Evolutionary conservation across 2,888 invertebrate genomes (phyloP), one percentile per base, ranked within the genome.

Genomic region (Phorcus lineatus): DNA sequence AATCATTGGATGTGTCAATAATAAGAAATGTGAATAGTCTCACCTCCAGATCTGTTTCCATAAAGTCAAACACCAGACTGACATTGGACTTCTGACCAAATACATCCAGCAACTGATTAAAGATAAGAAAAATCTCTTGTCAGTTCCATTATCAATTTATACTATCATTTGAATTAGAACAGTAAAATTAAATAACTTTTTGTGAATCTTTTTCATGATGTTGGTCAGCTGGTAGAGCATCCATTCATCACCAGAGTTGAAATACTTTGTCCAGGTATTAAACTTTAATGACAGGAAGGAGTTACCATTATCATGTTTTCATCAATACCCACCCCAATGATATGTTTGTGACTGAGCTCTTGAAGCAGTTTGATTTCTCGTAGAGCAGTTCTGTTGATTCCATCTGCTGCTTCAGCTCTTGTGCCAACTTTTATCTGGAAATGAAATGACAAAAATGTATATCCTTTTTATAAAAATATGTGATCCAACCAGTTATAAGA

Each of bases 1-100:
- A n/a, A n/a, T n/a, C n/a, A n/a, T n/a, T n/a, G n/a, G n/a, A n/a
- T n/a, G n/a, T n/a, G n/a, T n/a, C n/a, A n/a, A 6, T 11, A 1
- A 24, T 57, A 7, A 7, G 24, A 57, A 57, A 57, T n/a, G 19
- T 7, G 57, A 24, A 24, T 19, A 7, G 19, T 28, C 82, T 84
- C 86, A 98, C 97, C 95, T 99, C 99, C 88, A 99, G 94, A 94
- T 99, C 99, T 53, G 99, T 99, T 92, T 99, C 98, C 99, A 99
- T 99, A 91, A 98, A 99, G 93, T 99, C 99, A 94, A 99, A 99
- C 0, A 99, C 99, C 80, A 99, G 94, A 24, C 99, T 99, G 24
- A 99, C 97, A 95, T 99, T 99, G 19, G 99, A 99, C 94, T 97
- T 96, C 91, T 98, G 97, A n/a, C 99, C 99, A 94, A 99, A 99